Conservation (phyloP, 2,113 vertebrate genomes). For the Saimiri boliviensis region DNA sequence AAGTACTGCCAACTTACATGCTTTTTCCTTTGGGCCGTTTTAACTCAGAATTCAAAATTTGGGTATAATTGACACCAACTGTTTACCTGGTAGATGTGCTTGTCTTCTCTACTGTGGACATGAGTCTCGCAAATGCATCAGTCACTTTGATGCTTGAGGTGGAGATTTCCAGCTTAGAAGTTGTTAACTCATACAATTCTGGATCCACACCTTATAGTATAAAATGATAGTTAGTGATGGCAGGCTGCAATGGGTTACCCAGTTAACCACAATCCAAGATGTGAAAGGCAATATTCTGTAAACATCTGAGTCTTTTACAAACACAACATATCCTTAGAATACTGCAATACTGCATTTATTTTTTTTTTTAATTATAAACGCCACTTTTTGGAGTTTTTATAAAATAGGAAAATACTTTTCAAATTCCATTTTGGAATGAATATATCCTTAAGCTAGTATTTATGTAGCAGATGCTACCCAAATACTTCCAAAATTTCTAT, state of each 20-base stretch:
- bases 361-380: conserved; percentile 34
- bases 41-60: conserved; percentile 12
- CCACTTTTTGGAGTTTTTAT: background rate
- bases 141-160: conserved; percentile 88
- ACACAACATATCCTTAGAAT: conserved; percentile 33
- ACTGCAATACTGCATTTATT: background rate
- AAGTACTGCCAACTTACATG: background rate
- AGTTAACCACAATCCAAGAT: conserved; percentile 75
- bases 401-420: conserved; percentile 37
- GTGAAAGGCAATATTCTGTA: conserved; percentile 81
- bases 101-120: conserved; percentile 98
- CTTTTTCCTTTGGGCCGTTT: conserved; percentile 4
- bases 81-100: conserved; percentile 95
- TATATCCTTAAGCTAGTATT: conserved; percentile 22
- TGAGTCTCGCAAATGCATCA: conserved; percentile 96
- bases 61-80: background rate
- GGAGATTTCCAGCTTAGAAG: conserved; percentile 92
- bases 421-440: conserved; percentile 18
- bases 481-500: conserved; percentile 36
- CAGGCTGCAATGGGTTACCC: conserved; percentile 49
- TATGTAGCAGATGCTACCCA: background rate
- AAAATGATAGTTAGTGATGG: conserved; percentile 86
- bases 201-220: conserved; percentile 95
- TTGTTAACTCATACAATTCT: conserved; percentile 97
- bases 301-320: conserved; percentile 85